Conservation (phyloP, 2,113 vertebrate species). For the Triplophysa siluroides region DNA sequence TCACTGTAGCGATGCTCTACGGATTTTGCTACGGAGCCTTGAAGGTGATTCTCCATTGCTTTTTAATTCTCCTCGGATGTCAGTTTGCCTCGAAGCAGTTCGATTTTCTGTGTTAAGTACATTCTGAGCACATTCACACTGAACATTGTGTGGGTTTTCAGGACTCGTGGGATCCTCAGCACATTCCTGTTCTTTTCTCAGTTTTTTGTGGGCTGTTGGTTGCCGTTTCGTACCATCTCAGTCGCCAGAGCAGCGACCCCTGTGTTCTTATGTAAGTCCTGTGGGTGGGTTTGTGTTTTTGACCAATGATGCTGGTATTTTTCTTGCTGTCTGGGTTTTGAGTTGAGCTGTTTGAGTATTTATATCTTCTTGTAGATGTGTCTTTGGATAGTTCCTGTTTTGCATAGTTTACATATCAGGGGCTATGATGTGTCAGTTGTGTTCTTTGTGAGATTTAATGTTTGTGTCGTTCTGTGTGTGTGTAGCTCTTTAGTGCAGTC, state of each 20-base stretch:
- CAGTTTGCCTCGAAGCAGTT: not conserved
- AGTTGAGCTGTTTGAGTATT: not conserved
- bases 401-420: too few relatives aligned
- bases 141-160: constrained; percentile 57
- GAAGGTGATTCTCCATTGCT: constrained; percentile 78
- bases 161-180: constrained; percentile 97
- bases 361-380: not conserved
- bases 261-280: constrained; percentile 92
- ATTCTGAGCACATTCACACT: not conserved
- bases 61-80: not conserved
- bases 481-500: constrained; percentile 91
- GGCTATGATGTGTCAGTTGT: not conserved
- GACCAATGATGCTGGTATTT: not conserved
- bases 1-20: constrained; percentile 91
- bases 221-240: constrained; percentile 96
- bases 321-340: not conserved
- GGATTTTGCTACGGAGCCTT: constrained; percentile 95
- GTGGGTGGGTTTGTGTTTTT: constrained; percentile 13
- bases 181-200: constrained; percentile 97
- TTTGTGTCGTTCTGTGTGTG: not conserved
- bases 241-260: constrained; percentile 95
- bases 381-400: too few relatives aligned
- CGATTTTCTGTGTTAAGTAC: not conserved
- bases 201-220: constrained; percentile 96
- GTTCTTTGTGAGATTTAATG: not conserved